Base-by-base conservation (phyloP, 2,888 invertebrate genomes). In the Pterostichus madidus region DNA sequence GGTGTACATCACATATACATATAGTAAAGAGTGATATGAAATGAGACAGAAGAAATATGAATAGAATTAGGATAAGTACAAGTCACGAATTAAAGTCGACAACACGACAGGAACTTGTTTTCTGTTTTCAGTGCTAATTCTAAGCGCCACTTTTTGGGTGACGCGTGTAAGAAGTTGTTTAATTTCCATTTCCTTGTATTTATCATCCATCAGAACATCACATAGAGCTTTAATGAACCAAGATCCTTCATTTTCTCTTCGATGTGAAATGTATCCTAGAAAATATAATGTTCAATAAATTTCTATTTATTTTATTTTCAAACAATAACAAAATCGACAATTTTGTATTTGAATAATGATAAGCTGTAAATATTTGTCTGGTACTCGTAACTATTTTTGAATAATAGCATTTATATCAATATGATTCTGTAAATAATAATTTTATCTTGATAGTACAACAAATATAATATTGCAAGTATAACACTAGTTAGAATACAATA, bases 211-310 rank as follows among this genome's bases (percentile, higher is more conserved):
- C 11, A 78, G 46, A 46, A 24, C 59, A 4, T 61, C 44, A 24
- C 78, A 78, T 24, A 78, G 39, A 46, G 44, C 7, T 59, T 78
- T 59, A 0, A 78, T 78, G 31, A 78, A 78, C 59, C 59, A 78
- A 11, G 56, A 44, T 39, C 78, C 61, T n/a, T n/a, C 6, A 32
- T n/a, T 7, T 32, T 24, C 10, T 0, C 15, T 0, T 5, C 76
- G 76, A n/a, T 53, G 17, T 7, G 76, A 77, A 13, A 56, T 15
- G 35, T 56, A 39, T 7, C 56, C 76, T 77, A 56, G 8, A 77
- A 76, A 73, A 24, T 3, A 3, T 2, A 3, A 24, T 24, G 24
- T 24, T 24, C 3, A 24, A 24, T n/a, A n/a, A n/a, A n/a, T n/a
- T n/a, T n/a, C n/a, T n/a, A n/a, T n/a, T n/a, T n/a, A n/a, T n/a